Percentiles rank a stretch among this genome's conserved stretches.
Evolutionary conservation across 2,888 invertebrate species (phyloP).

Genomic region (Agonopterix subpropinquella): DNA sequence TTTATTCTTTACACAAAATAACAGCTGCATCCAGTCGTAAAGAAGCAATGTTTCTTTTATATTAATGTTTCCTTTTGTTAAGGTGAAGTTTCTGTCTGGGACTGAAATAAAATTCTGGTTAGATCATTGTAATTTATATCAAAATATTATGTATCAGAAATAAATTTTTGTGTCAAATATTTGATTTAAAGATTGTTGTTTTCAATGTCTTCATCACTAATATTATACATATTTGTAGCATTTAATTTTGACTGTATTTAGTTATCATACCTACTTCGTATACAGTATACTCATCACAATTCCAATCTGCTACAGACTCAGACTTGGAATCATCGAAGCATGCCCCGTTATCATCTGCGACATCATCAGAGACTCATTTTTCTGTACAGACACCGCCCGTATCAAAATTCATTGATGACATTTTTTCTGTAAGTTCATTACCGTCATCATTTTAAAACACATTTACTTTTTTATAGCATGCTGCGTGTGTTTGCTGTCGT

Average conservation of each 20-base stretch:
- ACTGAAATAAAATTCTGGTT: background rate
- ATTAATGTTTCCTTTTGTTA: constrained; percentile 7
- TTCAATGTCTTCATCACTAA: too few relatives aligned
- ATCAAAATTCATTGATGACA: constrained; percentile 58
- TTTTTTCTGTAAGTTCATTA: constrained; percentile 65
- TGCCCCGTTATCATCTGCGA: constrained; percentile 41
- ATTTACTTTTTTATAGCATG: too few relatives aligned
- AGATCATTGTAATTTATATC: too few relatives aligned
- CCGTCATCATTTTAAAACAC: background rate
- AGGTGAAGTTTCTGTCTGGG: background rate
- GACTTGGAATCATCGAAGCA: constrained; percentile 47
- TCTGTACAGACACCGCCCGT: constrained; percentile 60
- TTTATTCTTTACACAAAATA: constrained; percentile 25
- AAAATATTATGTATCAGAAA: too few relatives aligned
- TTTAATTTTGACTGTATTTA: too few relatives aligned
- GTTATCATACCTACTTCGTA: too few relatives aligned
- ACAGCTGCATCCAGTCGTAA: constrained; percentile 20
- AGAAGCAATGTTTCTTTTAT: constrained; percentile 12
- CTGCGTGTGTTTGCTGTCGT: too few relatives aligned
- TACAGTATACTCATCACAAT: background rate
- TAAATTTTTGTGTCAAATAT: too few relatives aligned
- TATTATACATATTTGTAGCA: too few relatives aligned
- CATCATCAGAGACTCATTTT: constrained; percentile 50
- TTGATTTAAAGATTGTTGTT: too few relatives aligned
- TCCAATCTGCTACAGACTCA: constrained; percentile 35